Base-by-base conservation (phyloP, 2,797 vertebrate species). In the Kryptolebias ocellatus region DNA sequence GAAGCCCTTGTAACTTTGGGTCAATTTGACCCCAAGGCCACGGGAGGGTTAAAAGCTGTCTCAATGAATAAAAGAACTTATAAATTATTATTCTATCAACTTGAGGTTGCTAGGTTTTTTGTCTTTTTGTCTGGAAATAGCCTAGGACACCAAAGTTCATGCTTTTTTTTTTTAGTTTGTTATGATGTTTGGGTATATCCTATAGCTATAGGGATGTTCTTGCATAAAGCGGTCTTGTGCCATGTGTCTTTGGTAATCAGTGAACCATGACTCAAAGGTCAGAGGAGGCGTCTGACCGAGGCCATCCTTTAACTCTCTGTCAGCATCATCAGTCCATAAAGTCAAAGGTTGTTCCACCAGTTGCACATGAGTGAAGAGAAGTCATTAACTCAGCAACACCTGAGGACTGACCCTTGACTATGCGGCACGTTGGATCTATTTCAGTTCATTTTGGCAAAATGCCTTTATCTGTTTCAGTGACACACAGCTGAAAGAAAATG, bases 301-400 rank as follows among this genome's bases (percentile, higher is more conserved):
- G 81, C 81, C 78, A 84, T 92, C 84, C 83, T 83, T 91, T 86
- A 91, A 80, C 87, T 72, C 50, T 80, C 84, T 91, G 89, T 92
- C 91, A 87, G 80, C 63, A 62, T 87, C 78, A 68, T 84, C 80
- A 84, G 80, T 67, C 71, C 74, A 31, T 18, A 61, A 64, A 89
- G 90, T 89, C 87, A 89, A 78, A 88, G 86, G 85, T 89, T 54
- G 80, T 88, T 78, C 77, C 81, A 72, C 84, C 65, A 72, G 69
- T 78, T 90, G 82, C 87, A 78, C 83, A 78, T 73, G 83, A 90
- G 79, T 77, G 78, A 79, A 83, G 76, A 64, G 76, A 67, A 86
- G 81, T 85, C 81, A 76, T 73, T 76, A 80, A 76, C 80, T 83
- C 79, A 28, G 71, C 68, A 72, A 81, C 88, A 89, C 84, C 83